phyloP scores from a whole-genome alignment of 2,888 invertebrate species.

The Charanyca ferruginea region DNA sequence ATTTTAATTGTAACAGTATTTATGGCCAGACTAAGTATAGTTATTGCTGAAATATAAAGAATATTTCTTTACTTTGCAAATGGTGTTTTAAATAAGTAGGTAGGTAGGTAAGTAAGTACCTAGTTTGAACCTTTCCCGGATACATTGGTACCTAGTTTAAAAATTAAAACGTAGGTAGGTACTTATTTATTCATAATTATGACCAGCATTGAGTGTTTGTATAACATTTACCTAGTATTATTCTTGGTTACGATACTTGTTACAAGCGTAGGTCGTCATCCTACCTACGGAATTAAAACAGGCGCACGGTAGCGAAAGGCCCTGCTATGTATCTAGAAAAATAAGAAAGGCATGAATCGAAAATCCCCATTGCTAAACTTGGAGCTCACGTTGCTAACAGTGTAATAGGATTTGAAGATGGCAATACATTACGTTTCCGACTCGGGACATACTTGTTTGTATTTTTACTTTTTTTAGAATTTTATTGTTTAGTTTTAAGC shows the following conservation, averaged over 20 bases:
- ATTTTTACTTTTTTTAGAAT: no score
- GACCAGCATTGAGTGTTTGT: constrained; percentile 11
- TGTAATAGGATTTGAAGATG: constrained; percentile 9
- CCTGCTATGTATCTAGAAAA: neutral
- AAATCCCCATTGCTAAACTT: constrained; percentile 11
- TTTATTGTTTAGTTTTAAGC: no score
- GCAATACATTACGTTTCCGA: constrained; percentile 5
- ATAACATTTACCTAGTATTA: constrained; percentile 21
- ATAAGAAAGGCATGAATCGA: constrained; percentile 24
- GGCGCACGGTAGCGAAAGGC: constrained; percentile 19
- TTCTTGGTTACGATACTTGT: constrained; percentile 26
- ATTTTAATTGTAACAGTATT: no score
- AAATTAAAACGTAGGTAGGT: neutral
- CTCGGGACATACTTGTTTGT: no score
- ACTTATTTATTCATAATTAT: neutral
- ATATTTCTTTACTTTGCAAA: no score
- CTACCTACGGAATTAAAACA: constrained; percentile 56
- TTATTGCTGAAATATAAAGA: no score
- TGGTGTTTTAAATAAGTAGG: no score
- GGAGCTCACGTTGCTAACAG: neutral
- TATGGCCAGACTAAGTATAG: no score
- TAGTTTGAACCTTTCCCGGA: no score
- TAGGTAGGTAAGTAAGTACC: no score
- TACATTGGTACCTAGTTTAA: no score
- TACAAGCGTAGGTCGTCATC: constrained; percentile 45